Evolutionary conservation across 2,888 invertebrate genomes (phyloP).

Genomic region (Autographa gamma): DNA sequence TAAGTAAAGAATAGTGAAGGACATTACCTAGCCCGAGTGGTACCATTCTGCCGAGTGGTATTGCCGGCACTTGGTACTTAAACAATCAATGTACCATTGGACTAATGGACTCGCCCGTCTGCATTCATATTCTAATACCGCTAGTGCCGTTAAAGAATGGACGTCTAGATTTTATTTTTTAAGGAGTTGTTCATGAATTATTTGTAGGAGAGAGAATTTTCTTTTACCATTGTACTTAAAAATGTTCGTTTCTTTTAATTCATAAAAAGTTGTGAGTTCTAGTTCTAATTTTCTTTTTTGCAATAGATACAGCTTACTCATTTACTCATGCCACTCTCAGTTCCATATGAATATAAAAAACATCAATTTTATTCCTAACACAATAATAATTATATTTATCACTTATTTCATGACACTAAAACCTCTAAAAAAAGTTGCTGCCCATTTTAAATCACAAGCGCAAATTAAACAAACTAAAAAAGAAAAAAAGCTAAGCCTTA

Average conservation of each 20-base stretch:
- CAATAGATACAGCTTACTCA: too few relatives aligned
- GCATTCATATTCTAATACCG: slow-evolving; percentile 48
- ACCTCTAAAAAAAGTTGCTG: neutral
- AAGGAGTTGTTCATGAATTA: neutral
- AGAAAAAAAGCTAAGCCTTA: neutral
- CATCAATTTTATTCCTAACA: too few relatives aligned
- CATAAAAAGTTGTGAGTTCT: too few relatives aligned
- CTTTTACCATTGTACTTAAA: too few relatives aligned
- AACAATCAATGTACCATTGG: slow-evolving; percentile 39
- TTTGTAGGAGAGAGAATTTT: neutral
- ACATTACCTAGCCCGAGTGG: slow-evolving; percentile 42
- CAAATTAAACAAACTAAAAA: neutral
- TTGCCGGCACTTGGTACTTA: slow-evolving; percentile 32
- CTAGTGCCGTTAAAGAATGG: slow-evolving; percentile 30
- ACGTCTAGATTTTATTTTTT: slow-evolving; percentile 16
- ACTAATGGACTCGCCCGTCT: slow-evolving; percentile 52
- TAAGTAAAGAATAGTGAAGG: slow-evolving; percentile 34
- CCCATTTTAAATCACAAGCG: neutral
- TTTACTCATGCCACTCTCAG: too few relatives aligned
- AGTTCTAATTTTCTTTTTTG: too few relatives aligned
- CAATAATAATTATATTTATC: too few relatives aligned
- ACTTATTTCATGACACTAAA: neutral
- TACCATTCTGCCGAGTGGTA: slow-evolving; percentile 48
- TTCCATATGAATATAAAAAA: too few relatives aligned
- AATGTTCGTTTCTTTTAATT: too few relatives aligned